Evolutionary conservation across 2,888 invertebrate genomes (phyloP), one percentile per base, ranked within the genome.

Genomic region (Cistogaster globosa): DNA sequence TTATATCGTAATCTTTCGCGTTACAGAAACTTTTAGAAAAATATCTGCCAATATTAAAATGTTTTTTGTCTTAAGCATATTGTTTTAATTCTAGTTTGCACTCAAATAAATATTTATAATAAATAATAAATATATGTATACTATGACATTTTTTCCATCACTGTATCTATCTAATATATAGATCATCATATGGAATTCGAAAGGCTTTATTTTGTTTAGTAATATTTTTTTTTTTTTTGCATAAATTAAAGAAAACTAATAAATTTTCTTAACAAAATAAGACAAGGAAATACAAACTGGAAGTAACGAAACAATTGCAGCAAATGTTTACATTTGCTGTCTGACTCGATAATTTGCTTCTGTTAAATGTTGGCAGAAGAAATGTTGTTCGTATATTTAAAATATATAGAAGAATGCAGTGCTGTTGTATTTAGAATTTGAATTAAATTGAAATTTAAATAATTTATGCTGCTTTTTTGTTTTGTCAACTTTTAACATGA

Each of bases 321-420:
- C 65, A 82, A 82, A 82, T 85, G 82, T 83, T 85, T 78, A 85
- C 82, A 75, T 84, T 84, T 76, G 71, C 36, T 68, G 80, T 76
- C 65, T 68, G 38, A 67, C 32, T 60, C 68, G 67, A 74, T 74
- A 71, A 77, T 58, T 58, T 8, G 20, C 58, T 63, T 76, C 20
- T 71, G 18, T 51, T 38, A 38, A 58, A 53, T 77, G 18, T 68
- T 68, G 36, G 51, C n/a, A 38, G 18, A 51, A 26, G 18, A 51
- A 51, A 12, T 42, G 42, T 38, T 18, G 26, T 51, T 53, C 32
- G 14, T 2, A 9, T 2, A 4, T 22, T 42, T 12, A 1, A 12
- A 42, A 32, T 51, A 26, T 45, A 57, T 45, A 32, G 7, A 32
- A 32, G 32, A 32, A 32, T 32, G 32, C 32, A 32, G 32, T 32